Conservation (phyloP, 2,797 vertebrate genomes). For the Notolepis coatsorum region DNA sequence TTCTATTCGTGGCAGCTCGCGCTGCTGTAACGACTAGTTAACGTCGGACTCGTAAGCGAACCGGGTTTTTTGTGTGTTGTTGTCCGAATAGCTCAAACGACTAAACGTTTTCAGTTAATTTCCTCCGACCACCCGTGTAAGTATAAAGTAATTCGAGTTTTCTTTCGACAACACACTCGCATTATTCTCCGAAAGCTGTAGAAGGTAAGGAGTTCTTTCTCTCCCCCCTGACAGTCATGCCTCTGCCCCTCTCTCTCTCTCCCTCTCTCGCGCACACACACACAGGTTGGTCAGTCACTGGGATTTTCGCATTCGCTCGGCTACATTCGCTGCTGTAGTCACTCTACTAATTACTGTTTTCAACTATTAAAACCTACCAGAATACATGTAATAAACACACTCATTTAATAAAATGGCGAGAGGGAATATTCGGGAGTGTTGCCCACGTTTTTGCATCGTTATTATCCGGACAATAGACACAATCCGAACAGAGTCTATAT, state of each 20-base stretch:
- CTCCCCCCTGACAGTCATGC: too few relatives aligned
- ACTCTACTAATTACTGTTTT: conserved; percentile 16
- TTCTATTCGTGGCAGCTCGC: conserved; percentile 62
- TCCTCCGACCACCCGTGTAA: conserved; percentile 21
- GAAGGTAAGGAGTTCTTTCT: conserved; percentile 41
- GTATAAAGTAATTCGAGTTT: conserved; percentile 33
- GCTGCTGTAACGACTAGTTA: conserved; percentile 51
- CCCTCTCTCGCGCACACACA: conserved; percentile 49
- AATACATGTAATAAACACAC: conserved; percentile 6
- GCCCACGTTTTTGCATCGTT: too few relatives aligned
- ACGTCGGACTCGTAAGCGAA: conserved; percentile 54
- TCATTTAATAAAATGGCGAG: too few relatives aligned
- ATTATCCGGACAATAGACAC: too few relatives aligned
- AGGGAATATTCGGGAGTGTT: too few relatives aligned
- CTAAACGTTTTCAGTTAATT: conserved; percentile 18
- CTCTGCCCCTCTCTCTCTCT: conserved; percentile 18
- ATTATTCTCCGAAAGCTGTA: conserved; percentile 41
- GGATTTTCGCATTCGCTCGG: conserved; percentile 73
- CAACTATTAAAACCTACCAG: conserved; percentile 4
- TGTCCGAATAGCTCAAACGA: conserved; percentile 17
- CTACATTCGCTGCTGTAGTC: conserved; percentile 48
- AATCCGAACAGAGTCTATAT: too few relatives aligned
- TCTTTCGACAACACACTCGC: conserved; percentile 22
- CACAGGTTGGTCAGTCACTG: conserved; percentile 68
- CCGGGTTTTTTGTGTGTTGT: conserved; percentile 42